Evolutionary conservation across 2,113 vertebrate species (phyloP).

Genomic region (Chionodraco myersi): DNA sequence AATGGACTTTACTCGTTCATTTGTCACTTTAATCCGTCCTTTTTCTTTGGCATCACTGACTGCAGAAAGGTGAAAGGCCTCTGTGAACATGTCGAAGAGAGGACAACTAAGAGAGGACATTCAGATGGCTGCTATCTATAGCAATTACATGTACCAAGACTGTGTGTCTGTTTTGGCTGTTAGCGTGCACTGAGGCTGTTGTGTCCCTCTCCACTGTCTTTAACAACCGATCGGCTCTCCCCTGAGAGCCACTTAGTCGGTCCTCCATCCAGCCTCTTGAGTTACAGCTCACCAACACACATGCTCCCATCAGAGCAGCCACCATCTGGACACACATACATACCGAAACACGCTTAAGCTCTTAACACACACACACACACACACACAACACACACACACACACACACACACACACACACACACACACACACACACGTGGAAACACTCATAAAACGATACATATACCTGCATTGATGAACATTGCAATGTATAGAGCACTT

Average conservation of each 20-base stretch:
- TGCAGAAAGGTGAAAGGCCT: constrained; percentile 42
- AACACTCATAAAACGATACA: constrained; percentile 8
- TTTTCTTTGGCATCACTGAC: constrained; percentile 15
- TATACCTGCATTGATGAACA: neutral
- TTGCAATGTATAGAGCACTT: neutral
- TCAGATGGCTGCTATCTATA: constrained; percentile 62
- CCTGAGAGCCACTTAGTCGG: constrained; percentile 79
- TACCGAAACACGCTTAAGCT: constrained; percentile 26
- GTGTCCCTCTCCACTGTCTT: constrained; percentile 75
- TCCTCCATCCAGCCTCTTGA: constrained; percentile 76
- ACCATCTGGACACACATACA: constrained; percentile 49
- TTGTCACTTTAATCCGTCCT: constrained; percentile 12
- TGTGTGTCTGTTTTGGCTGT: constrained; percentile 63
- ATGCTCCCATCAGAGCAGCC: constrained; percentile 51
- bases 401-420: neutral
- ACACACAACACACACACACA: constrained; percentile 17
- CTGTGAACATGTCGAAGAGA: constrained; percentile 13
- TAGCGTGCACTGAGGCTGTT: constrained; percentile 57
- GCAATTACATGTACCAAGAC: constrained; percentile 65
- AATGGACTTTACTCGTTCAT: neutral
- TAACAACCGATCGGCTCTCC: constrained; percentile 75
- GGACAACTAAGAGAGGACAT: constrained; percentile 28
- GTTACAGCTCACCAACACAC: constrained; percentile 74
- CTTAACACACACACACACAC: no score
- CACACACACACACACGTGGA: neutral